Percentiles rank a stretch among this genome's conserved stretches.
phyloP scores from a whole-genome alignment of 2,113 vertebrate species.

The Scolopax mira region DNA sequence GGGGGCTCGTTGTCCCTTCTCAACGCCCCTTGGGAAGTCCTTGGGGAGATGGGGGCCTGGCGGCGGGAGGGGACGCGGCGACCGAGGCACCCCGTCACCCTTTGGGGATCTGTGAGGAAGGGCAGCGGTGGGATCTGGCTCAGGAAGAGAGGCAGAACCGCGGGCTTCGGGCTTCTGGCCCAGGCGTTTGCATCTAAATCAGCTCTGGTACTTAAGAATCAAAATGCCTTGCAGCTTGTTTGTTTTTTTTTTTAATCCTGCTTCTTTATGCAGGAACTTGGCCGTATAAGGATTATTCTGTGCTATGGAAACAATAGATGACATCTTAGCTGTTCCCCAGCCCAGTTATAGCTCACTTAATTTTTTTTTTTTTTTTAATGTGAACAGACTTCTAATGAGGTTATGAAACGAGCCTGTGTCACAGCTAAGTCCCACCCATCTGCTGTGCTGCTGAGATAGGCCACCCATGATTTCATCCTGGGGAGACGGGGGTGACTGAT shows the following conservation, averaged over 20 bases:
- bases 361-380: not conserved
- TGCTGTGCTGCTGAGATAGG: constrained; percentile 43
- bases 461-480: not conserved
- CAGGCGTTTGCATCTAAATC: not conserved
- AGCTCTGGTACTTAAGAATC: accelerated
- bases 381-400: constrained; percentile 4
- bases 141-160: not conserved
- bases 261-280: not conserved
- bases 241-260: too few species aligned
- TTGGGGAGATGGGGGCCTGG: not conserved
- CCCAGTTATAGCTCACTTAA: not conserved
- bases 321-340: not conserved
- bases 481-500: not conserved
- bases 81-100: not conserved
- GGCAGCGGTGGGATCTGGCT: accelerated
- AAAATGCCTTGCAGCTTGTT: not conserved
- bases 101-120: accelerated
- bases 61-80: not conserved
- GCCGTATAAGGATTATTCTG: not conserved
- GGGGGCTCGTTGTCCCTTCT: not conserved
- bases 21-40: not conserved
- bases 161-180: not conserved
- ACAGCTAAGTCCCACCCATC: constrained; percentile 30
- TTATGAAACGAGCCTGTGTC: constrained; percentile 56
- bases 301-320: not conserved